Evolutionary conservation across 2,797 vertebrate genomes (phyloP), one percentile per base, ranked within the genome.

Genomic region (Sylvia borin): DNA sequence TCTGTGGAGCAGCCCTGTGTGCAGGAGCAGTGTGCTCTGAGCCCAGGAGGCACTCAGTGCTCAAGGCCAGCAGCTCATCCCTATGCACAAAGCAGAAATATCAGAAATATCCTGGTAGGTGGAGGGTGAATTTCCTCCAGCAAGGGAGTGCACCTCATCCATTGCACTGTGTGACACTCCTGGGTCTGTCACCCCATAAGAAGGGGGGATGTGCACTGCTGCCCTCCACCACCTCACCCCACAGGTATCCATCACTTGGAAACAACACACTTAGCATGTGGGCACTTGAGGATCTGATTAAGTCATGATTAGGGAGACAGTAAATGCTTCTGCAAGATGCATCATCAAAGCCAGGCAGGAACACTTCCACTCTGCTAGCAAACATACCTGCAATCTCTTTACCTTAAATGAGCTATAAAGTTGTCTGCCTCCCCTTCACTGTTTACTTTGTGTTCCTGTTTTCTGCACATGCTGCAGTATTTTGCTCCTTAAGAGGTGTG

Each of bases 401-500:
- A 74, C 83, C 70, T 90, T 93, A 93, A 88, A 93, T 36, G 71
- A 95, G 94, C 95, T 88, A 88, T 93, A 94, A 94, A 94, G 88
- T 78, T 75, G 60, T 67, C 77, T 92, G 68, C 67, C 50, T 92
- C 53, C 87, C 83, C 77, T 67, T 57, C 51, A 8, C 77, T 94
- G 77, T 95, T 97, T 95, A 93, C 83, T 97, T 87, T 93, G 90
- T 68, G 82, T 10, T 88, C 79, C 90, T 4, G 6, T 77, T 96
- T 96, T 95, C 92, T 93, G 94, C 91, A 68, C 65, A 88, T 60
- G 85, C 76, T 90, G 92, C 95, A 95, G 32, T 95, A 89, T 96
- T 95, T 90, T 92, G 78, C 72, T 95, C 22, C 64, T 88, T 80
- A 82, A 91, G 92, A 94, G 87, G 72, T 88, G 58, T 81, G 67